Base-by-base conservation (phyloP, 1,140 invertebrate species). In the Musca vetustissima region DNA sequence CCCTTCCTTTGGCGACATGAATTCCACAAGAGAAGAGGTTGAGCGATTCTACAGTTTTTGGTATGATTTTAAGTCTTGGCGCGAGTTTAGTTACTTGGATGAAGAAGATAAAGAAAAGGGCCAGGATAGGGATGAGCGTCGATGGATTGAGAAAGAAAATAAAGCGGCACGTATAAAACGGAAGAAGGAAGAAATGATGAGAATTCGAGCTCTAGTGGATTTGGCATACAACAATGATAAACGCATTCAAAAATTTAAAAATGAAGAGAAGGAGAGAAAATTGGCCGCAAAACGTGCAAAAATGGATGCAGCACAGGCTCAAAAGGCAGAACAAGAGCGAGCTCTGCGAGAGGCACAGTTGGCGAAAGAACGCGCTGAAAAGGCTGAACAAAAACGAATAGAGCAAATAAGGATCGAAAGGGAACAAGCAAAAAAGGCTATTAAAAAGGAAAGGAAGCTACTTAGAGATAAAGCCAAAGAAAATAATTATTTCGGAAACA, bases 81-180 rank as follows among this genome's bases (percentile, higher is more conserved):
- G 98, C 72, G 98, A 99, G 77, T 99, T 93, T 85, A 99, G 97
- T n/a, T 99, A 99, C 83, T 84, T 98, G 68, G 98, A 99, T 84
- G 96, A 98, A 84, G 98, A 99, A 82, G 97, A 98, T 74, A 99
- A 98, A 83, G 96, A 98, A 80, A 96, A 95, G 80, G 98, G 96
- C 4, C 92, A 96, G 83, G 96, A 93, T 85, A 89, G 97, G 1
- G 96, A 98, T 74, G 97, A 98, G 85, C 86, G 97, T 24, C 90
- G 94, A 69, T 98, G 94, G 92, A 98, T 99, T 76, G 97, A 99
- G 77, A 98, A 98, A 84, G 93, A 97, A 80, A 99, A 99, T 78
- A 98, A 97, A 87, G 90, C 88, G 13, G 93, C 92, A 15, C 84
- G 97, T 52, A 89, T 92, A 14, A 95, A 97, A 76, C 87, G 92